Conservation (phyloP, 2,888 invertebrate genomes). For the Lutraria lutraria region DNA sequence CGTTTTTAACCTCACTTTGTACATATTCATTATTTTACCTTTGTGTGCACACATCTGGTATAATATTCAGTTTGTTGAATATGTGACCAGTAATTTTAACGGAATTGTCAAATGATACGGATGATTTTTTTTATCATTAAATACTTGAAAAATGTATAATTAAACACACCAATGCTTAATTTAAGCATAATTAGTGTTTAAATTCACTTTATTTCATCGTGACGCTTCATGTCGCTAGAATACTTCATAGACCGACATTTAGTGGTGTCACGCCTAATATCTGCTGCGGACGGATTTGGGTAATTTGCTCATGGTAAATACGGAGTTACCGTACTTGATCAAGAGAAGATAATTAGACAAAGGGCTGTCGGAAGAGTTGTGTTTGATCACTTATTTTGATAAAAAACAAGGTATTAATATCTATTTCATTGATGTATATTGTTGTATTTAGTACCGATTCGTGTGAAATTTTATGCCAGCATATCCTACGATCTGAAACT, state of each 20-base stretch:
- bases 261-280: neutral
- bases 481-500: neutral
- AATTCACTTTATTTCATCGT: too few relatives aligned
- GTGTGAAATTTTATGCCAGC: neutral
- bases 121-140: too few relatives aligned
- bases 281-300: neutral
- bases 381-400: neutral
- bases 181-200: too few relatives aligned
- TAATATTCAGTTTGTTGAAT: too few relatives aligned
- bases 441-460: neutral
- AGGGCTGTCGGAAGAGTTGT: conserved; percentile 13
- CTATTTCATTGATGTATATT: neutral
- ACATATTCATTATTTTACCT: too few relatives aligned
- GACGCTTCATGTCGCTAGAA: too few relatives aligned
- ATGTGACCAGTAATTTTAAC: too few relatives aligned
- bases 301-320: neutral
- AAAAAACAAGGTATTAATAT: neutral
- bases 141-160: too few relatives aligned
- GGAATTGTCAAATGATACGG: too few relatives aligned
- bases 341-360: conserved; percentile 18
- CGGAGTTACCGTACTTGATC: conserved; percentile 15
- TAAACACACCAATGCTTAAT: too few relatives aligned
- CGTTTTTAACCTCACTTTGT: too few relatives aligned
- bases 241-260: neutral
- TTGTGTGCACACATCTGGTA: too few relatives aligned